phyloP scores from a whole-genome alignment of 2,797 vertebrate genomes.

The Eulemur rubriventer region DNA sequence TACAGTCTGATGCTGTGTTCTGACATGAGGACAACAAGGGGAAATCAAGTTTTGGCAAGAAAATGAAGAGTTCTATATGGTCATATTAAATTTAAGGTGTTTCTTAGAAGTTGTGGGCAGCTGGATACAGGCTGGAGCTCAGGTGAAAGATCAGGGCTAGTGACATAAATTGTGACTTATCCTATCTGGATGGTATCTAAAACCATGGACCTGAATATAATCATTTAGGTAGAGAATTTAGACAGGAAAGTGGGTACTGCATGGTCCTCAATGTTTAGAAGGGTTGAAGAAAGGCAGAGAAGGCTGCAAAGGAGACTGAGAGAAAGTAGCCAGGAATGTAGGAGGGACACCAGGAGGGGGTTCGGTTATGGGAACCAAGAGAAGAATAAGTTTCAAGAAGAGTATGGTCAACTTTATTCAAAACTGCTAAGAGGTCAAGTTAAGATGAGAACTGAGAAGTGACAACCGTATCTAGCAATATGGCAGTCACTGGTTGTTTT shows the following conservation, averaged over 20 bases:
- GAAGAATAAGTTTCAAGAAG: background rate
- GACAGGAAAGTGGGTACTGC: background rate
- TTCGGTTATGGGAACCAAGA: background rate
- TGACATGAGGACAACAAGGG: background rate
- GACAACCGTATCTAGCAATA: background rate
- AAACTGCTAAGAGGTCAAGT: slow-evolving; percentile 31
- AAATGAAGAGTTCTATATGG: slow-evolving; percentile 38
- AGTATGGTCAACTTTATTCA: background rate
- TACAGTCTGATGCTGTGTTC: background rate
- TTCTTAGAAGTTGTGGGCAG: background rate
- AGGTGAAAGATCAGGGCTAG: background rate
- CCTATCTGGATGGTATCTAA: background rate
- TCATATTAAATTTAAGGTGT: background rate
- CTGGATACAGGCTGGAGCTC: background rate
- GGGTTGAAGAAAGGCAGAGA: background rate
- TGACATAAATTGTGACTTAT: background rate
- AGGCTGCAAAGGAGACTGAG: background rate
- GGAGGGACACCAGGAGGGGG: background rate
- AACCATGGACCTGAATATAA: background rate
- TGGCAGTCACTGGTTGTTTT: slow-evolving; percentile 1
- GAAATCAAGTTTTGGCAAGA: background rate
- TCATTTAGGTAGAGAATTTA: background rate
- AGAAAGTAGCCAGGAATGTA: slow-evolving; percentile 1
- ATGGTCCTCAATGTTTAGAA: background rate
- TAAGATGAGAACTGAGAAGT: slow-evolving; percentile 25